Evolutionary conservation across 2,797 vertebrate genomes (phyloP).

Genomic region (Tenualosa thibaudeaui): DNA sequence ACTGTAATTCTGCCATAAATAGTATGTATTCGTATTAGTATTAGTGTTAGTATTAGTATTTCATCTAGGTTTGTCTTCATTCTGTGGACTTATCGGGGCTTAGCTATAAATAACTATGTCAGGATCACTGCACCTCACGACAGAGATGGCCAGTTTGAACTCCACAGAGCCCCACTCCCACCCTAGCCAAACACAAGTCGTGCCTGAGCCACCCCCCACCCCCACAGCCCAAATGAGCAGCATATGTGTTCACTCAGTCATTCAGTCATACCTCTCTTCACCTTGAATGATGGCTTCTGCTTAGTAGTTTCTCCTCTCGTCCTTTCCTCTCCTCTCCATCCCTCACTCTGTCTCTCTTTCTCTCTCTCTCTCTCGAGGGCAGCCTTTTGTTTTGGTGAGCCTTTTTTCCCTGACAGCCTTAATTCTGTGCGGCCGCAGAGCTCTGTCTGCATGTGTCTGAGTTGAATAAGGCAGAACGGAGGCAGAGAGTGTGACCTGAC

Average conservation of each 20-base stretch:
- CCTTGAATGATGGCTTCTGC: too few species aligned
- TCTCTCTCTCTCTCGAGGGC: constrained; percentile 17
- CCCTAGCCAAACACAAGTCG: background rate
- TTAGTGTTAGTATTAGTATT: background rate
- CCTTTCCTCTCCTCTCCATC: background rate
- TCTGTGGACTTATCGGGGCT: constrained; percentile 47
- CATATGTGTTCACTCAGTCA: background rate
- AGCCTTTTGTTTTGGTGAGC: background rate
- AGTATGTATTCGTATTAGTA: background rate
- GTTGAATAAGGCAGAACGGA: background rate
- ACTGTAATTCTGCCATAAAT: background rate
- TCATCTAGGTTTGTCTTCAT: constrained; percentile 35
- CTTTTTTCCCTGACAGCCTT: constrained; percentile 25
- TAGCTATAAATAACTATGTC: constrained; percentile 43
- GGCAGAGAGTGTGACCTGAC: background rate
- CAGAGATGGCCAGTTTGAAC: background rate
- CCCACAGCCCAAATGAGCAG: background rate
- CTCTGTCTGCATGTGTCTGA: background rate
- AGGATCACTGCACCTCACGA: background rate
- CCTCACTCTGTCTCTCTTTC: background rate
- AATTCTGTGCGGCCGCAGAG: constrained; percentile 4
- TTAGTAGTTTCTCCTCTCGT: too few species aligned
- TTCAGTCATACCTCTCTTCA: too few species aligned
- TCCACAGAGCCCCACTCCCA: background rate
- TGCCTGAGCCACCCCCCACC: background rate